Conservation (phyloP, 2,113 vertebrate genomes). For the Peromyscus maniculatus region DNA sequence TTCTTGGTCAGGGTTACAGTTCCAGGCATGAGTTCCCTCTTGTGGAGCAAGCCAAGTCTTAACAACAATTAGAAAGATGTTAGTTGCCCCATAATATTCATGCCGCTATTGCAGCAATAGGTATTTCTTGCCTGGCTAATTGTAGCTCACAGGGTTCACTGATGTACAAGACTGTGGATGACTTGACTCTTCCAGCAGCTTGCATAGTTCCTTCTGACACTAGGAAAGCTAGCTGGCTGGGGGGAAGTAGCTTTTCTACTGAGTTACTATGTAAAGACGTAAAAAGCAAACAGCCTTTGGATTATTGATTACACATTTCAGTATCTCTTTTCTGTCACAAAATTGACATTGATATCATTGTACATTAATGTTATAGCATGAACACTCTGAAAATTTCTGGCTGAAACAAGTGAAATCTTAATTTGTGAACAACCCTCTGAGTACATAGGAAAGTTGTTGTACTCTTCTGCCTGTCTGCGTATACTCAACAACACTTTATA, state of each 20-base stretch:
- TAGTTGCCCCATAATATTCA: background rate
- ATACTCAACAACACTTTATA: background rate
- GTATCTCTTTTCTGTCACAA: background rate
- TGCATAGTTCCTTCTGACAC: background rate
- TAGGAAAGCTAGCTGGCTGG: too few species aligned
- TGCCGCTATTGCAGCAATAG: background rate
- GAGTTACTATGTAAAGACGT: conserved; percentile 30
- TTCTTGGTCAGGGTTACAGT: background rate
- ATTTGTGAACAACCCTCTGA: background rate
- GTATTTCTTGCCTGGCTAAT: background rate
- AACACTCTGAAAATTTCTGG: background rate
- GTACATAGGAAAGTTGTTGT: background rate
- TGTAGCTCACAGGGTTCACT: background rate
- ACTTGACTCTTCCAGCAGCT: background rate
- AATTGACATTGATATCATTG: background rate
- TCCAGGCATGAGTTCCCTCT: too few species aligned
- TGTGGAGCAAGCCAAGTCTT: background rate
- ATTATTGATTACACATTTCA: background rate
- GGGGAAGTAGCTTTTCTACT: background rate
- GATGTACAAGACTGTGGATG: background rate
- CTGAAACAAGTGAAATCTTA: background rate
- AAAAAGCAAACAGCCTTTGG: background rate
- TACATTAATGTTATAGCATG: background rate
- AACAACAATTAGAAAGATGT: background rate
- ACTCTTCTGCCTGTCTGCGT: background rate